Base-by-base conservation (phyloP, 92 coral and sea anemone genomes). In the Plumapathes pennacea region DNA sequence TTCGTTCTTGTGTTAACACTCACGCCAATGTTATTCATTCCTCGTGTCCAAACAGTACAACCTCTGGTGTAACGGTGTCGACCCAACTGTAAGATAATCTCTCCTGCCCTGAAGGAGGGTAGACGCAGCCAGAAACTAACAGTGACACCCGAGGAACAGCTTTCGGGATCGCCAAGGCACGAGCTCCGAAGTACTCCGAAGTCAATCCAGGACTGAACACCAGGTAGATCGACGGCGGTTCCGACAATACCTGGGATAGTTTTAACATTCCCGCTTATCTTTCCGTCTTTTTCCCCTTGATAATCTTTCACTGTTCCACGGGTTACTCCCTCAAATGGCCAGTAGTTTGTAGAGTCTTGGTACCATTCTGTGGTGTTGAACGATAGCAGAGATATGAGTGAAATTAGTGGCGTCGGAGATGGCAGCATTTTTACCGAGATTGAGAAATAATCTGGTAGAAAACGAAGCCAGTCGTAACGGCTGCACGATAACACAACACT, bases 51-150 rank as follows among this genome's bases (percentile, higher is more conserved):
- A 20, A 87, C 67, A 12, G 96, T 94, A 32, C 88, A 81, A 6
- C 99, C 96, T 27, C 90, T 74, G 15, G 96, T 63, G 22, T 54
- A 69, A 11, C 99, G 85, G 62, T 67, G 85, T 17, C 58, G 76
- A 20, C 89, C 96, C 48, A 88, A 73, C 72, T 94, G 99, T 2
- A 94, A 53, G 32, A 94, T 60, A n/a, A 94, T 83, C 31, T 54
- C 77, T 28, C 88, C 86, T 26, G 85, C 80, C 17, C 38, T 15
- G 28, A 88, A 83, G 5, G 66, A 67, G 15, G 78, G 85, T 25
- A 94, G 72, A 30, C 85, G 84, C 8, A 94, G 38, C 99, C 99
- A 94, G 56, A 94, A 84, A 33, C 83, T 72, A 21, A 94, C 53
- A 0, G 94, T 85, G 50, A 84, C 77, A 5, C 96, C 99, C 7